Conservation (phyloP, 2,797 vertebrate genomes). For the Tapirus indicus region DNA sequence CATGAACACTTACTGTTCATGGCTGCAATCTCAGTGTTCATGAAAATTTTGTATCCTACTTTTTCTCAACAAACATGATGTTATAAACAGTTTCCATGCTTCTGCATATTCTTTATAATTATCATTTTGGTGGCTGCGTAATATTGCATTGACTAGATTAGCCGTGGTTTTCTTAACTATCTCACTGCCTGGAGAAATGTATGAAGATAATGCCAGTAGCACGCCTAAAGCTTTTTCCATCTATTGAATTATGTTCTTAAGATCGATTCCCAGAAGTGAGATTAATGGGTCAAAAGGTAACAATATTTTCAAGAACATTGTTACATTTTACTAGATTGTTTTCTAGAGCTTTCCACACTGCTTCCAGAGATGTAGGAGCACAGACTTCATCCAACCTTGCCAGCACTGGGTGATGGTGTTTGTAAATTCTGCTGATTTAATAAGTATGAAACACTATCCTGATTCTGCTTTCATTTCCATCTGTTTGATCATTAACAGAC, state of each 20-base stretch:
- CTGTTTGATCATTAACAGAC: constrained; percentile 38
- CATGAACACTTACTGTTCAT: not conserved
- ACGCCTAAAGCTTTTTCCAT: not conserved
- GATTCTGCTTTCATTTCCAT: not conserved
- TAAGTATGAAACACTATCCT: constrained; percentile 38
- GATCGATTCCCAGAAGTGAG: constrained; percentile 9
- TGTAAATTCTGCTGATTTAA: constrained; percentile 28
- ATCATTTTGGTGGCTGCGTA: not conserved
- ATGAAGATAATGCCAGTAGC: not conserved
- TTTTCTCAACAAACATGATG: constrained; percentile 38
- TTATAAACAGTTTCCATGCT: constrained; percentile 2
- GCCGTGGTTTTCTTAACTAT: constrained; percentile 6
- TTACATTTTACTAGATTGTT: not conserved
- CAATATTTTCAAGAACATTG: not conserved
- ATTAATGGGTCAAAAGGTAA: not conserved
- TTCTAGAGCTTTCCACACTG: not conserved
- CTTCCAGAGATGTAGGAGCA: not conserved
- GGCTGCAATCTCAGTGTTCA: not conserved
- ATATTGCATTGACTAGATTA: not conserved
- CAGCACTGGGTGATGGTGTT: not conserved
- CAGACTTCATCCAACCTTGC: not conserved
- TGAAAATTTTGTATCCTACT: constrained; percentile 5
- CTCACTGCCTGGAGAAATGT: not conserved
- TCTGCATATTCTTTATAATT: constrained; percentile 35
- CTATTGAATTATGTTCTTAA: not conserved